Evolutionary conservation across 2,888 invertebrate species (phyloP), one percentile per base, ranked within the genome.

Genomic region (Ligdia adustata): DNA sequence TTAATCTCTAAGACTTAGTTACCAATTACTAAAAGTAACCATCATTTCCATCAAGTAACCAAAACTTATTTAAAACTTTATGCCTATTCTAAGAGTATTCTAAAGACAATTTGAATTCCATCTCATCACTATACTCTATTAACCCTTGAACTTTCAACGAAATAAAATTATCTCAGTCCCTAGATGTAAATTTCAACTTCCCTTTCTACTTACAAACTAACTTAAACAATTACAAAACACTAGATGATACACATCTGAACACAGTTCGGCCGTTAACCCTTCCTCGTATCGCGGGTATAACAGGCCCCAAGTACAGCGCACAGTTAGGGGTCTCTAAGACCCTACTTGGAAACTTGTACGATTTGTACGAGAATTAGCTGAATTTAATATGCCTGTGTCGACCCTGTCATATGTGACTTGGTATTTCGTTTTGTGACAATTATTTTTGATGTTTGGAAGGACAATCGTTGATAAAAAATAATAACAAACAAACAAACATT

Each of bases 351-450:
- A 78, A 79, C 72, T 80, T 77, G 64, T 55, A 57, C 80, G 76
- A 82, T 83, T 81, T 79, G 64, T 65, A 70, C 69, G 66, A 57
- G 66, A 74, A 80, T 82, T 78, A 79, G 73, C 74, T 64, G 67
- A 75, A 75, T 79, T 82, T 83, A 82, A 81, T 75, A 72, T 68
- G 66, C 62, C 62, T 59, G 58, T 64, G 64, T 53, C 52, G 59
- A 61, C 60, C 55, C 65, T 65, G 64, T 74, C 72, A 67, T 74
- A 75, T 70, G 72, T 71, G 73, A 71, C 72, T 74, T 67, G 66
- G 53, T 57, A 47, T 51, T 64, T 65, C 47, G 29, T 62, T 45
- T 45, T 60, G 66, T 69, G 58, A 57, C 75, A 47, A 66, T 60
- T 31, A 20, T 39, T 64, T 55, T 9, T 9, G 22, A 41, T 31